A percentile compares a stretch with the other conserved stretches of the same genome.
phyloP scores from a whole-genome alignment of 2,113 vertebrate genomes.

The Hippoglossus stenolepis region DNA sequence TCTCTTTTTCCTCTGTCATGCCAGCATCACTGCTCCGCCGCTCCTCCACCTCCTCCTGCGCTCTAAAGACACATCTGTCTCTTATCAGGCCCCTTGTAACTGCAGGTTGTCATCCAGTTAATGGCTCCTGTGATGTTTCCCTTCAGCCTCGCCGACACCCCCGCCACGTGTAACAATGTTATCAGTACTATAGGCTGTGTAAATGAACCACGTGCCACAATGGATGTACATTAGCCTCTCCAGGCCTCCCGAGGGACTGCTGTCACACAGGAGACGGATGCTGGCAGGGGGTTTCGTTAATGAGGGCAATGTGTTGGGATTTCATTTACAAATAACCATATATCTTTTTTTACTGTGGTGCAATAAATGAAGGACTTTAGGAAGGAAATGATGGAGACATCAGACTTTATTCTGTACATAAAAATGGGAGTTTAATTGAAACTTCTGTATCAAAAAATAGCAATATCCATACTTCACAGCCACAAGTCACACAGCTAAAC shows the following conservation, averaged over 20 bases:
- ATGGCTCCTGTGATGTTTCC: conserved; percentile 55
- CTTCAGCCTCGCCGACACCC: conserved; percentile 23
- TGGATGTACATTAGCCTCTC: conserved; percentile 27
- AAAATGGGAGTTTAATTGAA: conserved; percentile 95
- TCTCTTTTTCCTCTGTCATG: conserved; percentile 13
- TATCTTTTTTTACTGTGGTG: not conserved
- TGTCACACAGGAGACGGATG: not conserved
- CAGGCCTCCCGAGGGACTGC: not conserved
- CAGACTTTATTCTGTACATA: conserved; percentile 87
- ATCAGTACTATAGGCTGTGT: conserved; percentile 22
- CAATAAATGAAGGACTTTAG: not conserved
- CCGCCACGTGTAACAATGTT: conserved; percentile 27
- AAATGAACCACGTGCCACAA: conserved; percentile 13
- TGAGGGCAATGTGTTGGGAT: not conserved
- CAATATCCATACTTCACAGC: conserved; percentile 87
- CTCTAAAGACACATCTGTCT: conserved; percentile 54
- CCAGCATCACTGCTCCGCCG: conserved; percentile 1
- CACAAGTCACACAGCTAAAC: conserved; percentile 87
- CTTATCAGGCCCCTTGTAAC: conserved; percentile 48
- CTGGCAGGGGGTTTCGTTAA: not conserved
- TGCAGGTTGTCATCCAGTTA: conserved; percentile 55
- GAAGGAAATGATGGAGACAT: conserved; percentile 55
- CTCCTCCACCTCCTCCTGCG: not conserved
- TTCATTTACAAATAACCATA: not conserved
- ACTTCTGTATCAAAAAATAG: conserved; percentile 98